Base-by-base conservation (phyloP, 2,888 invertebrate species). In the Luffia ferchaultella region DNA sequence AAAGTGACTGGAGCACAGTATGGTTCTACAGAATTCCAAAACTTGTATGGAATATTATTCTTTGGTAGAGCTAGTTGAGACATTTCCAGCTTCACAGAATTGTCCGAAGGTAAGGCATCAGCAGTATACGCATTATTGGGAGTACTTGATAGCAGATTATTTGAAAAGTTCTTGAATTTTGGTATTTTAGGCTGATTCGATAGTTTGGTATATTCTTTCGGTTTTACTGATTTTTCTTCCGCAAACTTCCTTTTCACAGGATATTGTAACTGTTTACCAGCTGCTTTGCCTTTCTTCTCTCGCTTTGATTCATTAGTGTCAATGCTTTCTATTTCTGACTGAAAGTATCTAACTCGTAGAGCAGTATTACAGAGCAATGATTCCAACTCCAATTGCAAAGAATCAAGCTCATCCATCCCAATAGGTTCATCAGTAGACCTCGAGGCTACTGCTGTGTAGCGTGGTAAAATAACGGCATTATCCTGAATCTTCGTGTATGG, bases 1-100 rank as follows among this genome's bases (percentile, higher is more conserved):
- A 90, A 87, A 55, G 91, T 92, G 42, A 97, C 89, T 51, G 95
- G 94, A 54, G 93, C 90, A 73, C 96, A 97, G 68, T 95, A 97
- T 0, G 96, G 94, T 70, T 97, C 97, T 1, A 97, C 92, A 1
- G 94, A 95, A 41, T 93, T 88, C 97, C 97, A 98, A 80, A 97
- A 97, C 70, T 95, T 93, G 64, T 96, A 95, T 9, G 96, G 94
- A 51, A 93, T 93, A 74, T 97, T 97, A 71, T 97, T 96, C 76
- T 94, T 95, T 16, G 93, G 92, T 52, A 93, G 70, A 19, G 90
- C 73, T 50, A 91, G 76, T 64, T 92, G 91, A 1, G 89, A 88
- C 46, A 88, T 73, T 60, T 91, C 91, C 46, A 89, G 78, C 62
- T 89, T 88, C 1, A 70, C 85, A 7, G 83, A 76, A 68, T 73